These are phyloP conservation scores for Acanthopagrus latus DNA, from an alignment of 2,797 vertebrate species.

Conservation along the genomic window DNA sequence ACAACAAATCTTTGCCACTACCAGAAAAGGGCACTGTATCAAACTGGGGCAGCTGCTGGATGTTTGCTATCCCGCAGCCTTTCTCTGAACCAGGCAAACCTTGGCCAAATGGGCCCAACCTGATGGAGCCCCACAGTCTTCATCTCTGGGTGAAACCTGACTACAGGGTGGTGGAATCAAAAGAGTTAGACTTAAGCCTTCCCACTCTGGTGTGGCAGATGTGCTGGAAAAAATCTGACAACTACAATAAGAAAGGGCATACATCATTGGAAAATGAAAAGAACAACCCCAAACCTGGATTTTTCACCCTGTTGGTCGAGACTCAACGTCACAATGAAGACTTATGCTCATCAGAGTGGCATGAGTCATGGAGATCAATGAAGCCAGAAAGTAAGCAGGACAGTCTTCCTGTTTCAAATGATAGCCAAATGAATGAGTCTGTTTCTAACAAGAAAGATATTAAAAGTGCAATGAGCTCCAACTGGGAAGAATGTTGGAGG, in stretches of 20 bases:
- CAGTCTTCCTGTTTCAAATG: not conserved
- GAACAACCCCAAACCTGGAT: slow-evolving; percentile 1
- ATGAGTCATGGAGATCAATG: slow-evolving; percentile 69
- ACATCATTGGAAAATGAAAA: slow-evolving; percentile 9
- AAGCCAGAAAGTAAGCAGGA: slow-evolving; percentile 54
- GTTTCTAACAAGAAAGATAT: slow-evolving; percentile 8
- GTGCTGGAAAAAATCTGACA: slow-evolving; percentile 70
- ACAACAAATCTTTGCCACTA: slow-evolving; percentile 61
- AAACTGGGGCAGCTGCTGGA: slow-evolving; percentile 77
- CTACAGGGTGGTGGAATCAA: slow-evolving; percentile 34
- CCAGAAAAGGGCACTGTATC: slow-evolving; percentile 34
- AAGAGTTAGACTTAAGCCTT: slow-evolving; percentile 40
- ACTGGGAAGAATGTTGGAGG: slow-evolving; percentile 70
- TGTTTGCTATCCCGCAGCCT: slow-evolving; percentile 72
- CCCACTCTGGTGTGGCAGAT: slow-evolving; percentile 62
- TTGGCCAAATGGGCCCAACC: slow-evolving; percentile 61
- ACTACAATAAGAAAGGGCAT: slow-evolving; percentile 18
- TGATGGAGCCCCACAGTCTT: slow-evolving; percentile 24
- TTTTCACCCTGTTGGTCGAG: slow-evolving; percentile 46
- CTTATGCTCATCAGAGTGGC: slow-evolving; percentile 70
- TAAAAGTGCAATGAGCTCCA: slow-evolving; percentile 5
- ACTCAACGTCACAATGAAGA: slow-evolving; percentile 54
- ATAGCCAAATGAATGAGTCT: slow-evolving; percentile 10
- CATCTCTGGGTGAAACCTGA: slow-evolving; percentile 61
- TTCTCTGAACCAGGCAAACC: slow-evolving; percentile 53